Base-by-base conservation (phyloP, 2,888 invertebrate genomes). In the Philopedon plagiatum region DNA sequence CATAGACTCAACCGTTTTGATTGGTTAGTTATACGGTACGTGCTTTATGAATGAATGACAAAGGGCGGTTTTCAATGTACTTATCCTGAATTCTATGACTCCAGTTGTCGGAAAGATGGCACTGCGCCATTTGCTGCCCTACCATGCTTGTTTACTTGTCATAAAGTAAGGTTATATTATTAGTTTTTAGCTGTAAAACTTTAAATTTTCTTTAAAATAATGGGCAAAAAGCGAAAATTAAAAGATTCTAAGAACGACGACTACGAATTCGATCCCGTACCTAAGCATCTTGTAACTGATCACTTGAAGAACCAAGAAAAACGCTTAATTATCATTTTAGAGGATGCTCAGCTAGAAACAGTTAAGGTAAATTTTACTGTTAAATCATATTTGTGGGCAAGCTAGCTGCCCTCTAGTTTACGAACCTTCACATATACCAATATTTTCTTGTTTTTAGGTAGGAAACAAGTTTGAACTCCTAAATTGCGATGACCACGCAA, bases 261-360 rank as follows among this genome's bases (percentile, higher is more conserved):
- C 76, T 89, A 90, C 73, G 94, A 94, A 86, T 94, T 90, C 81
- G 94, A 94, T 86, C 91, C 94, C 9, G 86, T 90, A 67, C 93
- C 94, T 0, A 92, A 91, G 82, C 94, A 95, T 86, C 88, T 94
- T 74, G 91, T 92, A 44, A 90, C 92, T n/a, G 88, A 90, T 15
- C 94, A 95, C 77, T 88, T 94, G 54, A 91, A 91, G 80, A 92
- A 94, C 78, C 92, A 94, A 85, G 95, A 96, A 80, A 96, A 97
- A 85, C 92, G 98, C 58, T 87, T 99, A 18, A 95, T 99, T 76
- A 91, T 99, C 41, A 91, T 99, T 70, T 86, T 99, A 64, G 98
- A 98, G 87, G 92, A 94, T 69, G 98, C 99, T 2, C 97, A 98
- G 81, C 86, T 99, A 62, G 99, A 99, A 87, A 94, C 96, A 46